Conservation (phyloP, 1,140 invertebrate species). For the Drosophila carrolli region DNA sequence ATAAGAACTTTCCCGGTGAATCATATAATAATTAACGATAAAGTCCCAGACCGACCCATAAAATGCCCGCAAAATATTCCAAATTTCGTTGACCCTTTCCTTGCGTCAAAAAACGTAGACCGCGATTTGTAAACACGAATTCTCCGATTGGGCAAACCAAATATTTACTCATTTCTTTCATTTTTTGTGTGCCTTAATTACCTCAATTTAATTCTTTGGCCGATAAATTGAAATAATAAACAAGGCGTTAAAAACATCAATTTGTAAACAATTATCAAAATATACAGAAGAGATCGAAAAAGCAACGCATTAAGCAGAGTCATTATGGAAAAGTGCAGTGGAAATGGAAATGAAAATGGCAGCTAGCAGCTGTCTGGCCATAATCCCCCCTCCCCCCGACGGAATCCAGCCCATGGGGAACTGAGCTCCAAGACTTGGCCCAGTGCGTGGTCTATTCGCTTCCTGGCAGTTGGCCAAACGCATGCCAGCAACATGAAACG, state of each 20-base stretch:
- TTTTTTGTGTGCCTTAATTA: slow-evolving; percentile 58
- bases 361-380: slow-evolving; percentile 59
- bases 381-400: slow-evolving; percentile 8
- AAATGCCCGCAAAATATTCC: neutral
- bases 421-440: slow-evolving; percentile 29
- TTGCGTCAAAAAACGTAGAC: slow-evolving; percentile 49
- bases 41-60: neutral
- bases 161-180: slow-evolving; percentile 52
- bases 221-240: slow-evolving; percentile 66
- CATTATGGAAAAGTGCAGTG: slow-evolving; percentile 62
- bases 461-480: slow-evolving; percentile 64
- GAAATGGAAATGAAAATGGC: slow-evolving; percentile 40
- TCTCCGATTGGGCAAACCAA: slow-evolving; percentile 27
- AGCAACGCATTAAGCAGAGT: slow-evolving; percentile 39
- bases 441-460: slow-evolving; percentile 59
- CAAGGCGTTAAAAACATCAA: slow-evolving; percentile 60
- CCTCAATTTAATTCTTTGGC: slow-evolving; percentile 60
- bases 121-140: slow-evolving; percentile 29
- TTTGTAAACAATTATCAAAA: slow-evolving; percentile 68
- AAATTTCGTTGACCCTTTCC: slow-evolving; percentile 42
- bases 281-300: slow-evolving; percentile 18
- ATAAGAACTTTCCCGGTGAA: neutral
- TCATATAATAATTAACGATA: neutral
- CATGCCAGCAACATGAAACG: slow-evolving; percentile 53
- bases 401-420: slow-evolving; percentile 10